phyloP scores from a whole-genome alignment of 2,113 vertebrate genomes.

The Struthio camelus region DNA sequence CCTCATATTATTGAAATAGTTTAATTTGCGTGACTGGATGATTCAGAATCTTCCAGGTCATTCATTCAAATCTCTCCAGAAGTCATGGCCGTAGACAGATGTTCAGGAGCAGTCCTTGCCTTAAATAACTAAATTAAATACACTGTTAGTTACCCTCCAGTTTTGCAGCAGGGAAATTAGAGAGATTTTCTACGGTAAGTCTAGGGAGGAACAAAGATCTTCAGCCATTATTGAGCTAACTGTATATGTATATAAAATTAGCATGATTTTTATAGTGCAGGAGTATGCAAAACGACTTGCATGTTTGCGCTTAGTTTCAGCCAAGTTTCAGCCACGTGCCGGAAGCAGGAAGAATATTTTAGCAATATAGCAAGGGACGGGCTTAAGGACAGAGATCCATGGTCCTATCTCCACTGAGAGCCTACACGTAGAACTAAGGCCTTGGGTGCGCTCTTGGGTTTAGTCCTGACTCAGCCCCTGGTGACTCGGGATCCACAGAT shows the following conservation, averaged over 20 bases:
- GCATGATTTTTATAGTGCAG: background rate
- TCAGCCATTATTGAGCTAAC: slow-evolving; percentile 6
- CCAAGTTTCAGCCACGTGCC: background rate
- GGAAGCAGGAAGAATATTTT: background rate
- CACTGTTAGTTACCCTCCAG: background rate
- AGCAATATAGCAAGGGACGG: background rate
- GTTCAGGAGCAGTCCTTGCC: background rate
- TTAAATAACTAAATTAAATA: slow-evolving; percentile 48
- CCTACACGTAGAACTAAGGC: background rate
- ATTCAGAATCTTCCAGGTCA: slow-evolving; percentile 54
- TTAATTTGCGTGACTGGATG: slow-evolving; percentile 59
- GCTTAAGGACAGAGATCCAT: background rate
- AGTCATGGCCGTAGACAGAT: slow-evolving; percentile 17
- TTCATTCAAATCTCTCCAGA: slow-evolving; percentile 47
- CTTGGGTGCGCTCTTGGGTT: rapidly evolving
- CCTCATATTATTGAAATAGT: slow-evolving; percentile 56
- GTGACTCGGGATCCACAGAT: background rate
- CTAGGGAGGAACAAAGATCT: background rate
- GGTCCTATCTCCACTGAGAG: background rate
- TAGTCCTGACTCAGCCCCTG: background rate
- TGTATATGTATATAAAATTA: background rate
- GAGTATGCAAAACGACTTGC: background rate
- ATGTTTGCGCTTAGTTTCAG: background rate
- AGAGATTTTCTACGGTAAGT: background rate
- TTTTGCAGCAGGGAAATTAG: background rate